Evolutionary conservation across 2,888 invertebrate genomes (phyloP), one percentile per base, ranked within the genome.

Genomic region (Heliconius cydno): DNA sequence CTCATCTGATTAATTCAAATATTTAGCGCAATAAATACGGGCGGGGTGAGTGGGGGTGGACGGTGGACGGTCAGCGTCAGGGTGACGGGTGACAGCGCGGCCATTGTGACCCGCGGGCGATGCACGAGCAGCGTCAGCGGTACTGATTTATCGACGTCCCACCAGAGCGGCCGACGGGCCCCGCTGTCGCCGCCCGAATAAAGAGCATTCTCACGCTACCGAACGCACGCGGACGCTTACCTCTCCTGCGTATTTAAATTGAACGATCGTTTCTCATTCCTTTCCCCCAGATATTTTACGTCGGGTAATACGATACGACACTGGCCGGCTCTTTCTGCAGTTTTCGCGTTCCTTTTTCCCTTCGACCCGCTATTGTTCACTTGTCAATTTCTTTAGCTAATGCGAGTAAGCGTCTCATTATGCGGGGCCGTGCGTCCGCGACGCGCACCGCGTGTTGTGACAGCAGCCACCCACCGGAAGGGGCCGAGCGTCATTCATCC

Each of bases 321-420:
- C 94, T 94, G 94, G 94, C 94, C 94, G 92, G 94, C 94, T 92
- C 93, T 92, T 94, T 94, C 94, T 94, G 91, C 91, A 88, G 91
- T 92, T 92, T 90, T 92, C 91, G 90, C 91, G 86, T 89, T 92
- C 90, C 88, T 93, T 94, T 94, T 94, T 92, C 88, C 90, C 91
- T 88, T 89, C 87, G 88, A 86, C 87, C 89, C 89, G 92, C 94
- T 94, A 95, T 95, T 95, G 95, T 95, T 94, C 95, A 95, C 94
- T 94, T 94, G 94, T 95, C 95, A 94, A 94, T 94, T 95, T 93
- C 94, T 95, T 95, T 94, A 92, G 95, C 95, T 95, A 95, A 95
- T 95, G 94, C 93, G 95, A 95, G 94, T 92, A 94, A 94, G 93
- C 95, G 94, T 94, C 94, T 94, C 94, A 95, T 95, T 95, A 95